Evolutionary conservation across 2,797 vertebrate species (phyloP), one percentile per base, ranked within the genome.

Genomic region (Australoheros facetus): DNA sequence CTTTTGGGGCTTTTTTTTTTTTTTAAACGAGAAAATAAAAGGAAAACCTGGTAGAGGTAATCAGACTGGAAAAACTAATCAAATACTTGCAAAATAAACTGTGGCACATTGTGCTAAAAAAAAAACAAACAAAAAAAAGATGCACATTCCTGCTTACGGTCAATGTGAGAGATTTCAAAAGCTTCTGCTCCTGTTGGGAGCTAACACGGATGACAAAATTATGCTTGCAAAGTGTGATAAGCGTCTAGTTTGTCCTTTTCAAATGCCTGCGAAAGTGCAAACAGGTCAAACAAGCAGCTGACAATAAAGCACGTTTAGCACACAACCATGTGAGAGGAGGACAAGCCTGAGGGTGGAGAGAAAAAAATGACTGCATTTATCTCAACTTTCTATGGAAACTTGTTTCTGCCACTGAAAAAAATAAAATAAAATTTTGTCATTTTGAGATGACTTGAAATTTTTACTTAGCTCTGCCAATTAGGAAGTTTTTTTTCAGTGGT

Each of bases 91-190:
- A 51, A 69, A 13, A 56, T 48, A 34, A 79, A 23, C 34, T 78
- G 90, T 92, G 89, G 91, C 91, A 92, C 89, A 76, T 87, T 81
- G 73, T 91, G 81, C 79, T 90, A 16, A 71, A 34, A 37, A 28
- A 48, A 75, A 21, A 73, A n/a, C n/a, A n/a, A n/a, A n/a, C n/a
- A 71, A 34, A 37, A 28, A 48, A 75, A 21, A 73, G 28, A 80
- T 54, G 56, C 56, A 70, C 56, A 81, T 79, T 45, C 26, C 48
- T 28, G 21, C 10, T 5, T 13, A 34, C 17, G 21, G 14, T 39
- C 5, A 5, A 30, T 3, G 5, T 30, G 66, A 9, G 30, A 37
- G 16, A 3, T 78, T 79, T 57, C 30, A 58, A 69, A 73, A 55
- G 34, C 23, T 16, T 57, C 37, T 66, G 39, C 4, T 48, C 62